phyloP scores from a whole-genome alignment of 2,113 vertebrate species.

The Nematolebias whitei region DNA sequence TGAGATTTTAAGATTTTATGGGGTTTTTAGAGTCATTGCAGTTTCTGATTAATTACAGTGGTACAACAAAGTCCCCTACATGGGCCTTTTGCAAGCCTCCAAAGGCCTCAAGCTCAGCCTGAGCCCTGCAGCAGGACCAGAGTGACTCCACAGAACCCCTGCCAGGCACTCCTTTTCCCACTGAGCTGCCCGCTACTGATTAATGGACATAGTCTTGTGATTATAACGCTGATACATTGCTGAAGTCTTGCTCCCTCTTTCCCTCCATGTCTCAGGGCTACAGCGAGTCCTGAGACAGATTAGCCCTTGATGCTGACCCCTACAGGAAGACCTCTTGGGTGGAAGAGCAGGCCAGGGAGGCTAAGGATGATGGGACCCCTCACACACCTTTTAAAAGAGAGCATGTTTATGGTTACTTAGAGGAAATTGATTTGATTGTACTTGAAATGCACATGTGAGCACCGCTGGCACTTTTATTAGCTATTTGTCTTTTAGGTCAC shows the following conservation, averaged over 20 bases:
- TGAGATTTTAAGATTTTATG: slow-evolving; percentile 12
- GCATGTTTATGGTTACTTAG: slow-evolving; percentile 99
- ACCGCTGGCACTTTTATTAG: slow-evolving; percentile 97
- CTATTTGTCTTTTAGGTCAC: slow-evolving; percentile 85
- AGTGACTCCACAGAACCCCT: slow-evolving; percentile 58
- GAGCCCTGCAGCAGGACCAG: slow-evolving; percentile 48
- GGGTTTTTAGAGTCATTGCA: slow-evolving; percentile 19
- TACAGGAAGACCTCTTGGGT: slow-evolving; percentile 83
- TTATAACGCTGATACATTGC: slow-evolving; percentile 68
- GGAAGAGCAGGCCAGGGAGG: slow-evolving; percentile 80
- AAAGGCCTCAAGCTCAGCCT: slow-evolving; percentile 51
- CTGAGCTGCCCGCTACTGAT: slow-evolving; percentile 82
- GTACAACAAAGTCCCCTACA: slow-evolving; percentile 29
- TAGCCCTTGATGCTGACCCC: slow-evolving; percentile 84
- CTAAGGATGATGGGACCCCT: slow-evolving; percentile 86
- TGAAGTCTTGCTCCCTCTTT: slow-evolving; percentile 61
- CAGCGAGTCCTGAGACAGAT: slow-evolving; percentile 84
- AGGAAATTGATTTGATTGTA: slow-evolving; percentile 99
- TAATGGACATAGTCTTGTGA: slow-evolving; percentile 84
- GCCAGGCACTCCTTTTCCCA: slow-evolving; percentile 79
- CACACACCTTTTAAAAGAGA: slow-evolving; percentile 93
- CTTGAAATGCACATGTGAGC: slow-evolving; percentile 90
- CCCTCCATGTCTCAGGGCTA: slow-evolving; percentile 76
- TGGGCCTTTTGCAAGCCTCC: slow-evolving; percentile 16
- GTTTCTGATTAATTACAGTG: slow-evolving; percentile 34